These are phyloP conservation scores for Hydrozoanthus gracilis DNA, from an alignment of 92 coral and sea anemone genomes.

Conservation along the genomic window DNA sequence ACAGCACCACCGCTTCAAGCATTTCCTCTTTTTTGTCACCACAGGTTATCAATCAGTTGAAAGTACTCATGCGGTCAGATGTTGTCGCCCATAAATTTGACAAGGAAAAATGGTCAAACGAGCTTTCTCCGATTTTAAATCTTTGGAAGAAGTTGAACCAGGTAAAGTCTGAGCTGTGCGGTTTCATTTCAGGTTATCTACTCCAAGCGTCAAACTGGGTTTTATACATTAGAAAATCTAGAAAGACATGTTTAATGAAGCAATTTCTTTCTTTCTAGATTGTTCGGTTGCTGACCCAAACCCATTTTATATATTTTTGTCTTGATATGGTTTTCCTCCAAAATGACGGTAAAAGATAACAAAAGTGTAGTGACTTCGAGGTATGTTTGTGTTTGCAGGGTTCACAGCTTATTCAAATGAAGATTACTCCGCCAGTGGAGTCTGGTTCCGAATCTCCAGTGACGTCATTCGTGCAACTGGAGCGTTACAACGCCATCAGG, in stretches of 20 bases:
- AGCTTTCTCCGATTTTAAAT: conserved; percentile 94
- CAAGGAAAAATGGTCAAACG: conserved; percentile 97
- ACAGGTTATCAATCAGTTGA: conserved; percentile 93
- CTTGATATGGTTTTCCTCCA: not conserved
- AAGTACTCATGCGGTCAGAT: conserved; percentile 95
- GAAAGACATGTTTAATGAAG: no score
- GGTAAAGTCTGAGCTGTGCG: conserved; percentile 43
- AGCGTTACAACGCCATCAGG: conserved; percentile 89
- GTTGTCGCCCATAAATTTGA: conserved; percentile 94
- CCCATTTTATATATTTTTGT: not conserved
- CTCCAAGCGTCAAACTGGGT: not conserved
- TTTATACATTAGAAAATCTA: no score
- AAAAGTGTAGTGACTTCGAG: not conserved
- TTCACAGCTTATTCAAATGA: conserved; percentile 95
- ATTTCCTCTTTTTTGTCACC: not conserved
- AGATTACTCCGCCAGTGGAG: conserved; percentile 88
- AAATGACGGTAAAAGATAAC: not conserved
- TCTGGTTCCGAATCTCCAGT: conserved; percentile 98
- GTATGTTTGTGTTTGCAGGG: conserved; percentile 66
- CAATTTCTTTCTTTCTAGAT: no score
- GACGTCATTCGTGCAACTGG: conserved; percentile 94
- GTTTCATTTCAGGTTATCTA: not conserved
- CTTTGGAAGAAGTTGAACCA: conserved; percentile 98
- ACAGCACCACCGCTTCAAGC: not conserved
- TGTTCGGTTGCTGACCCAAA: no score